Evolutionary conservation across 2,797 vertebrate species (phyloP), one percentile per base, ranked within the genome.

Genomic region (Morus bassanus): DNA sequence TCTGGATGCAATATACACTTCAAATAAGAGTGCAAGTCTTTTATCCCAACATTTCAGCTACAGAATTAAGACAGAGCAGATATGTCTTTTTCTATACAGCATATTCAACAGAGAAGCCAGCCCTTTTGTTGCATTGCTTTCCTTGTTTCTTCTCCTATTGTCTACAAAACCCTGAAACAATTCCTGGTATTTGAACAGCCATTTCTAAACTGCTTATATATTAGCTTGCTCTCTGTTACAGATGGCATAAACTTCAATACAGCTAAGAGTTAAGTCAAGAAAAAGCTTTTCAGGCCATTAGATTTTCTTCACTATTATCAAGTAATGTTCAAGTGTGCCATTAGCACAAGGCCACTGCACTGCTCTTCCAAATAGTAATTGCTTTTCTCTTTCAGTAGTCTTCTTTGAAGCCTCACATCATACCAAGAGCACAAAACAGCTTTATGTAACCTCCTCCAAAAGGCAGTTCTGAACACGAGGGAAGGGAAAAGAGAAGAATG

Each of bases 401-500:
- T 65, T 96, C 95, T 95, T 95, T 97, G 96, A 96, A 96, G 88
- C 85, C 67, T 83, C 81, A 60, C 76, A 96, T 91, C 39, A 33
- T 75, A 93, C 78, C 59, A 96, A 95, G 59, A 81, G 88, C 76
- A 97, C 88, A 96, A 96, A 96, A 93, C 89, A 95, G 92, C 95
- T 97, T 92, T 97, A 92, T 85, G 92, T 91, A 97, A 97, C 85
- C 93, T 96, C 85, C 93, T 96, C 78, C 78, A 93, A 95, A 91
- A 75, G 95, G 91, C 61, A 86, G 82, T 85, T 93, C 94, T 92
- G 94, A 98, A 96, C 78, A 76, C 0, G 35, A 88, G 67, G 37
- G 79, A 83, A 87, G 89, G 76, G 50, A 70, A 95, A 85, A 94
- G 73, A 88, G 75, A 91, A 95, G 90, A 95, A 97, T 45, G 73